Evolutionary conservation across 2,113 vertebrate genomes (phyloP).

Genomic region (Gobius niger): DNA sequence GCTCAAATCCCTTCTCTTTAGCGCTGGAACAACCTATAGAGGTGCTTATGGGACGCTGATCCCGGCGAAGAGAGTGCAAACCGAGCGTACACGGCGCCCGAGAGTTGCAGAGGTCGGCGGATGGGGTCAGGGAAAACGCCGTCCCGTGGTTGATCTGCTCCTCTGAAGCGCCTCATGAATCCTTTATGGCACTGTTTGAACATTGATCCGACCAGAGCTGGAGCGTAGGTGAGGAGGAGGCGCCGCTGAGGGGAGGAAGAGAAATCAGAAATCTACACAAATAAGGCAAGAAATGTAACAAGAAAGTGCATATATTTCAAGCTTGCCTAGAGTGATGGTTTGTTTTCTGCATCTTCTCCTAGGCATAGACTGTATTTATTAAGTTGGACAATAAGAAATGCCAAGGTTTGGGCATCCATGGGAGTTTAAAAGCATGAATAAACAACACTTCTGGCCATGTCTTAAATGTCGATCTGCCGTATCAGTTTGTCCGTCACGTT

Average conservation of each 20-base stretch:
- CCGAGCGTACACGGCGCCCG: conserved; percentile 34
- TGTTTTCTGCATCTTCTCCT: no score
- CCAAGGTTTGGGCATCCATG: no score
- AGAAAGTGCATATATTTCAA: no score
- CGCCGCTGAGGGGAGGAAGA: background rate
- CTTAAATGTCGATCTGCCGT: no score
- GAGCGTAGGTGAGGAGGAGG: conserved; percentile 47
- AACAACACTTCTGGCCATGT: no score
- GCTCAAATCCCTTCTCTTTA: conserved; percentile 19
- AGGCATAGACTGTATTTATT: no score
- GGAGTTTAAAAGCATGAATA: no score
- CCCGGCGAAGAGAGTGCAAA: conserved; percentile 47
- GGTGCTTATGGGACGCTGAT: conserved; percentile 41
- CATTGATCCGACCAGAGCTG: conserved; percentile 64
- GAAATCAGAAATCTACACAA: conserved; percentile 26
- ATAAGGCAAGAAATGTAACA: background rate
- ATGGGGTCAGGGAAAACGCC: conserved; percentile 42
- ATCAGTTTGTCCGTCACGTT: no score
- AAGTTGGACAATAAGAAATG: no score
- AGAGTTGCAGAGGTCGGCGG: conserved; percentile 24
- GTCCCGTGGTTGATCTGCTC: conserved; percentile 41
- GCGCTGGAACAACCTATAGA: conserved; percentile 23
- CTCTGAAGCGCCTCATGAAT: conserved; percentile 62
- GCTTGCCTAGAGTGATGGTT: no score
- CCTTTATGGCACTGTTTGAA: conserved; percentile 59